Conservation (phyloP, 2,888 invertebrate species). For the Plagodis pulveraria region DNA sequence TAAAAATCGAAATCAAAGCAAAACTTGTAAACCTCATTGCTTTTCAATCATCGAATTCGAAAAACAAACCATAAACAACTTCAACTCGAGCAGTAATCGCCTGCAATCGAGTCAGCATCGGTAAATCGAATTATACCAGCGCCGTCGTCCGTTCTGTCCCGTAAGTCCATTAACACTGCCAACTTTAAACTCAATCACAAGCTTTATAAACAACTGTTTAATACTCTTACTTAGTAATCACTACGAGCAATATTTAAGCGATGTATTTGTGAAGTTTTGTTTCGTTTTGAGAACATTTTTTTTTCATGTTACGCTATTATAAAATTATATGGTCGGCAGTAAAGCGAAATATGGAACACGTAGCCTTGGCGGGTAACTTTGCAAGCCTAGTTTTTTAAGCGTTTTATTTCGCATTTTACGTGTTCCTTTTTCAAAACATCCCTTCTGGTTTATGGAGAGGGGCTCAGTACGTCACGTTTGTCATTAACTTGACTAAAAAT, state of each 20-base stretch:
- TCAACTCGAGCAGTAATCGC: constrained; percentile 56
- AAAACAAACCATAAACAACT: constrained; percentile 55
- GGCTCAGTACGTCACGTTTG: constrained; percentile 8
- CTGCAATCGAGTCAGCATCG: constrained; percentile 61
- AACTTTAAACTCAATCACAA: not conserved
- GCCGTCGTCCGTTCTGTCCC: constrained; percentile 34
- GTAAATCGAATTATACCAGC: constrained; percentile 52
- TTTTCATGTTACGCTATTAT: not conserved
- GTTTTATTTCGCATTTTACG: constrained; percentile 13
- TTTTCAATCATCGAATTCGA: constrained; percentile 50
- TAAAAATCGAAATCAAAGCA: constrained; percentile 14
- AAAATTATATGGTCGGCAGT: constrained; percentile 1
- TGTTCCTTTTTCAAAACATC: constrained; percentile 23
- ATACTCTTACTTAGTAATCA: no score
- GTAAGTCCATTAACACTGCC: constrained; percentile 6
- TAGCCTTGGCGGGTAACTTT: constrained; percentile 11
- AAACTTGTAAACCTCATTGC: constrained; percentile 43
- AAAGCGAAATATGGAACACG: constrained; percentile 18
- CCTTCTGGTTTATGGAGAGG: constrained; percentile 2
- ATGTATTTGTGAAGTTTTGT: not conserved
- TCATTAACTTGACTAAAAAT: no score
- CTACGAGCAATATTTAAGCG: no score
- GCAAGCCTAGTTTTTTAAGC: constrained; percentile 14
- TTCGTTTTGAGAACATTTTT: not conserved
- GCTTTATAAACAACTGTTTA: no score